Percentiles rank a stretch among this genome's conserved stretches.
Conservation (phyloP, 2,113 vertebrate species). For the Caranx ignobilis region DNA sequence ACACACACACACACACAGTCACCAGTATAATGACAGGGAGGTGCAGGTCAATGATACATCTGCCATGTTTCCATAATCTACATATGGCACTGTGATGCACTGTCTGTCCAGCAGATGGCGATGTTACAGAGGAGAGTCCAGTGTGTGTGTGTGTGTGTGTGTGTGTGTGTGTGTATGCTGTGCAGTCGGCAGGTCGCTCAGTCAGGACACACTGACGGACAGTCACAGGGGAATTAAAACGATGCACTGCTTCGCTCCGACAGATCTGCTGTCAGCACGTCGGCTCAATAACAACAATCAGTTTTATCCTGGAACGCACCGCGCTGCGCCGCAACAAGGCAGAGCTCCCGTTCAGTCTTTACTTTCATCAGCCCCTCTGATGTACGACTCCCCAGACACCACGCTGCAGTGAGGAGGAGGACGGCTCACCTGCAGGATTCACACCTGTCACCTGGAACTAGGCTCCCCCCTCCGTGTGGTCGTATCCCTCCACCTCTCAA, state of each 20-base stretch:
- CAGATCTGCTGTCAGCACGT: no score
- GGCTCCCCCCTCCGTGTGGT: no score
- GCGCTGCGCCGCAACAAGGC: no score
- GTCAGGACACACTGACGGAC: slow-evolving; percentile 16
- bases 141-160: no score
- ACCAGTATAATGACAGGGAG: not conserved
- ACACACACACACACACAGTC: slow-evolving; percentile 9
- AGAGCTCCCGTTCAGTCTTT: not conserved
- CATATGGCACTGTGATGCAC: not conserved
- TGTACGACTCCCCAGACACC: not conserved
- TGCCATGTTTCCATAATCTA: not conserved
- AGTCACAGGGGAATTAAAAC: not conserved
- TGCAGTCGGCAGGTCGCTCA: slow-evolving; percentile 9
- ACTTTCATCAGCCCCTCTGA: no score
- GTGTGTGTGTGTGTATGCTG: no score
- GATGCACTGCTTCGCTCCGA: not conserved
- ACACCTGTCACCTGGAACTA: no score
- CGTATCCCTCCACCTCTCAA: no score
- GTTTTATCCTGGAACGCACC: no score
- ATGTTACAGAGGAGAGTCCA: not conserved
- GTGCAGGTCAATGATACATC: not conserved
- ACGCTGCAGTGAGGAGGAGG: no score
- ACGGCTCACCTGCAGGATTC: not conserved
- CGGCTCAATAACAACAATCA: no score
- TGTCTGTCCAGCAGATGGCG: slow-evolving; percentile 28